Evolutionary conservation across 2,113 vertebrate genomes (phyloP), one percentile per base, ranked within the genome.

Genomic region (Connochaetes taurinus): DNA sequence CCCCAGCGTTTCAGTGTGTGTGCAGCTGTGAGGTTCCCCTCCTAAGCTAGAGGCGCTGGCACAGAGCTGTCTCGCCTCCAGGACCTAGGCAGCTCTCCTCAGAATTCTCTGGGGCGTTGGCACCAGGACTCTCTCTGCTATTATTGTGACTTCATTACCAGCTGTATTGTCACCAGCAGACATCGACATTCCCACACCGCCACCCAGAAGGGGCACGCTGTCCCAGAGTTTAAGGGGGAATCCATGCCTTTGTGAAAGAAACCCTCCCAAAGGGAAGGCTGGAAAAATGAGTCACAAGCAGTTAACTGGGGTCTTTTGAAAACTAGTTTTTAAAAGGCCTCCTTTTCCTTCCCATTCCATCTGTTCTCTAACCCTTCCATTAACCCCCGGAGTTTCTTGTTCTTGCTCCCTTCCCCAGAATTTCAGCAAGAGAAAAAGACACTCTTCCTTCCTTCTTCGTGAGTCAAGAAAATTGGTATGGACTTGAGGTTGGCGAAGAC

Each of bases 381-480:
- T 98, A 94, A 98, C 97, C 96, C 98, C 97, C 81, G 52, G 95
- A 95, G 43, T 64, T 98, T 89, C 97, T 97, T 93, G 90, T 96
- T 97, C 98, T 97, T 90, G 36, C 98, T 96, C 95, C 96, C 81
- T 89, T 98, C 98, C 96, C 97, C 98, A 98, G 94, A 98, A 98
- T 94, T 97, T 95, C 97, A 97, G 95, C 62, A 97, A 91, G 23
- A 98, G 97, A 98, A 98, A 98, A 98, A 96, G 96, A 97, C 86
- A 97, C 55, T 96, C 94, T 45, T 82, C 88, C 94, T 96, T 80
- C 64, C 94, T 92, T 97, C 80, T 96, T 94, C 96, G 82, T 95
- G 98, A 98, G 98, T 97, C 97, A 97, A 96, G 64, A 91, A 97
- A 96, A 96, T 60, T 97, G 96, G 91, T 87, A 97, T 84, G 90